These are phyloP conservation scores for Hypsibius dujardini DNA, from an alignment of 1,140 invertebrate species.

Conservation along the genomic window DNA sequence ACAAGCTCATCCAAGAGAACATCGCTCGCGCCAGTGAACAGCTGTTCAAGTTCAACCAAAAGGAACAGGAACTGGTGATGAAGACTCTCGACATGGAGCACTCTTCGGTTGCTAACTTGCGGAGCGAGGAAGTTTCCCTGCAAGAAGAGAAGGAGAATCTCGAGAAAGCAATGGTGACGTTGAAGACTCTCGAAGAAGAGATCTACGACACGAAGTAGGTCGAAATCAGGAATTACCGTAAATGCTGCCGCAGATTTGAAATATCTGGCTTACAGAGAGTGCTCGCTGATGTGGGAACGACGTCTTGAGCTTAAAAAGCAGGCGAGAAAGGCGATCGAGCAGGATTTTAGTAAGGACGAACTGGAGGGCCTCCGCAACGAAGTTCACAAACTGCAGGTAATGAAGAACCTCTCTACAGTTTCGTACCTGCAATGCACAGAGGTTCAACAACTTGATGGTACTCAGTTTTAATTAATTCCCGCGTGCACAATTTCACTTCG, in stretches of 20 bases:
- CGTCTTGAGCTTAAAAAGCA: neutral
- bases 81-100: conserved; percentile 12
- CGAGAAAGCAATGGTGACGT: neutral
- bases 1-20: conserved; percentile 9
- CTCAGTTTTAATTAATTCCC: neutral
- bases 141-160: neutral
- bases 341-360: neutral
- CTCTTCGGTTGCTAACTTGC: neutral
- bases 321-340: neutral
- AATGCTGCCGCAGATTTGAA: neutral
- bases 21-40: conserved; percentile 9
- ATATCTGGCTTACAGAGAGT: conserved; percentile 3
- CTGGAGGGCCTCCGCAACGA: neutral
- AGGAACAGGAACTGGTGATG: conserved; percentile 4
- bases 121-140: neutral
- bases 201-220: conserved; percentile 16
- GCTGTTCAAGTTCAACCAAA: neutral
- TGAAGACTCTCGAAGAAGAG: neutral
- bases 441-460: neutral
- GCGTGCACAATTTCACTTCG: too few species aligned
- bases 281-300: conserved; percentile 9
- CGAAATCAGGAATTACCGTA: neutral
- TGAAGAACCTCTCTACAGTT: too few species aligned
- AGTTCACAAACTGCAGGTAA: conserved; percentile 10
- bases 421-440: too few species aligned